Conservation (phyloP, 2,797 vertebrate genomes). For the Gymnocypris eckloni region DNA sequence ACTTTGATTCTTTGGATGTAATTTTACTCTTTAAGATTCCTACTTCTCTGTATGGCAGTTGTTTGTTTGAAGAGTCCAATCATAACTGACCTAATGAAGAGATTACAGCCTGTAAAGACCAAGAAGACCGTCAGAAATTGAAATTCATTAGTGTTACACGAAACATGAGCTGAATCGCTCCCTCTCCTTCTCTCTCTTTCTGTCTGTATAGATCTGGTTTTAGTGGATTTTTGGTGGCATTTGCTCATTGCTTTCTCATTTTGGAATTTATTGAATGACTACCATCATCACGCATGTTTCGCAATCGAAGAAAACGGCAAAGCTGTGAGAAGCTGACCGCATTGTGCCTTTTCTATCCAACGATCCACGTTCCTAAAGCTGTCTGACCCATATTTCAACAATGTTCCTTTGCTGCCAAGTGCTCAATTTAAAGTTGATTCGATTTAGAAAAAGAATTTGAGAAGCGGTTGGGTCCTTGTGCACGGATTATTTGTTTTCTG, state of each 20-base stretch:
- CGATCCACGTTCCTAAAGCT: constrained; percentile 18
- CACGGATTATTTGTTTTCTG: constrained; percentile 49
- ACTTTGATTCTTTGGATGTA: not conserved
- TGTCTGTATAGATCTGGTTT: constrained; percentile 48
- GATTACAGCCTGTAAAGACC: not conserved
- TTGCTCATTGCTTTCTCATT: constrained; percentile 54
- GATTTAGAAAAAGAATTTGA: constrained; percentile 49
- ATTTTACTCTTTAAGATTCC: not conserved
- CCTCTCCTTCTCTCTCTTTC: not conserved
- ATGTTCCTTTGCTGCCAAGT: constrained; percentile 51
- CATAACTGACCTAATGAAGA: constrained; percentile 37
- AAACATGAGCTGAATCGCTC: constrained; percentile 15
- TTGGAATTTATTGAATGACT: constrained; percentile 49
- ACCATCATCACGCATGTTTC: constrained; percentile 41
- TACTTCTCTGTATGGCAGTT: constrained; percentile 16
- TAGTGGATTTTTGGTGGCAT: constrained; percentile 54
- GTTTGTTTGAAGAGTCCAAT: constrained; percentile 29
- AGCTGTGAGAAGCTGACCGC: constrained; percentile 14
- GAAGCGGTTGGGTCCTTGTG: constrained; percentile 30
- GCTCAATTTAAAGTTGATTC: constrained; percentile 50
- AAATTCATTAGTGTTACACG: constrained; percentile 21
- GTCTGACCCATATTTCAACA: constrained; percentile 45
- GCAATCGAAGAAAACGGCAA: constrained; percentile 50
- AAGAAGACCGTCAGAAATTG: constrained; percentile 6
- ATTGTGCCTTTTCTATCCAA: constrained; percentile 13